Evolutionary conservation across 2,113 vertebrate species (phyloP).

Genomic region (Morone saxatilis): DNA sequence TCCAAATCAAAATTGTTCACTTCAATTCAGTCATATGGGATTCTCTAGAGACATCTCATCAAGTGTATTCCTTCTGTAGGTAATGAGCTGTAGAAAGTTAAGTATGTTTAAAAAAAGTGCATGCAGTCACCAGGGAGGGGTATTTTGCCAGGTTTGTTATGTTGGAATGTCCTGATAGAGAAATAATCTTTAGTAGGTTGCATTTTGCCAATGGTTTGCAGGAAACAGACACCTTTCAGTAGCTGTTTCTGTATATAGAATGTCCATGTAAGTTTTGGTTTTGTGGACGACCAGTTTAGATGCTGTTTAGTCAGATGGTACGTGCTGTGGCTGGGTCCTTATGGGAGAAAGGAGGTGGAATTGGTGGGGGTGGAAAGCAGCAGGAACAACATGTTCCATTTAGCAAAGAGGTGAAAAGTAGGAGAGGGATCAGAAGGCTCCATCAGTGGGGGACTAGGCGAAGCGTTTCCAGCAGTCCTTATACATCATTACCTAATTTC

Average conservation of each 20-base stretch:
- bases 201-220: neutral
- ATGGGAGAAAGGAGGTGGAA: constrained; percentile 28
- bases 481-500: constrained; percentile 3
- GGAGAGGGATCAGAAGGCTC: neutral
- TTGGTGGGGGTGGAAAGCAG: constrained; percentile 18
- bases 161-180: neutral
- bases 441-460: neutral
- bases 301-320: neutral
- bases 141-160: neutral
- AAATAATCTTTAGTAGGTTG: neutral
- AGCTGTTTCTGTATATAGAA: neutral
- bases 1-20: too few relatives aligned
- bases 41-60: neutral
- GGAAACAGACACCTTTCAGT: neutral
- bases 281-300: neutral
- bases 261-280: neutral
- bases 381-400: constrained; percentile 75
- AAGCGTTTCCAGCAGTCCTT: constrained; percentile 9
- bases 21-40: too few relatives aligned
- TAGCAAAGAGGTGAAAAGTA: constrained; percentile 37
- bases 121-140: neutral
- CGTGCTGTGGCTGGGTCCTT: constrained; percentile 17
- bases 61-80: neutral
- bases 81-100: neutral
- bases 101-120: neutral